Percentiles rank a stretch among this genome's conserved stretches.
Conservation (phyloP, 2,113 vertebrate genomes). For the Sitta europaea region DNA sequence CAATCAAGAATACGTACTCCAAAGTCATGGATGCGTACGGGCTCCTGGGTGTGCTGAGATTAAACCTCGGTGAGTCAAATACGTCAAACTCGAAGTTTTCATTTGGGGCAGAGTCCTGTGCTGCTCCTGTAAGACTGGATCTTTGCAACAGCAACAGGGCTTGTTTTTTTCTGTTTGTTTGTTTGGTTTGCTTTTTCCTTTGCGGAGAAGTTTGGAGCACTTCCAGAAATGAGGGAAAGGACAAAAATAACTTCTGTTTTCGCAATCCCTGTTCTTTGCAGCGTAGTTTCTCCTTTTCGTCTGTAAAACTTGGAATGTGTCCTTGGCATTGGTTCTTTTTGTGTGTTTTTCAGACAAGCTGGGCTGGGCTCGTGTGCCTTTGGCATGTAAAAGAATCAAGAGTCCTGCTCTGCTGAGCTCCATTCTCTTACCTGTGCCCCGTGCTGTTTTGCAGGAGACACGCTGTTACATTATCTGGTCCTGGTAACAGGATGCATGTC, state of each 20-base stretch:
- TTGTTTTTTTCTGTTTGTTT: neutral
- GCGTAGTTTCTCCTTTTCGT: neutral
- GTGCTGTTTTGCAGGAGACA: constrained; percentile 78
- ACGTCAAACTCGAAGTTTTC: neutral
- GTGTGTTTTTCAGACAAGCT: neutral
- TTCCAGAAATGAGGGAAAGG: neutral
- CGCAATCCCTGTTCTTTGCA: neutral
- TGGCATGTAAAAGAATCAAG: neutral
- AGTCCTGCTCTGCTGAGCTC: neutral
- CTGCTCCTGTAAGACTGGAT: neutral
- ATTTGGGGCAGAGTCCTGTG: neutral
- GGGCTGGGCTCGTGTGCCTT: neutral
- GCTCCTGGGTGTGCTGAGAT: constrained; percentile 89
- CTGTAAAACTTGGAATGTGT: neutral
- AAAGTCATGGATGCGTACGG: constrained; percentile 96
- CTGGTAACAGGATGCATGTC: constrained; percentile 96
- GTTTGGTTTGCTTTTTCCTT: neutral
- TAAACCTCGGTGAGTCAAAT: constrained; percentile 90
- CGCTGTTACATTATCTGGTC: constrained; percentile 91
- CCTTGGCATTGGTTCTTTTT: neutral
- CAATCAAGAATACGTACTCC: constrained; percentile 87
- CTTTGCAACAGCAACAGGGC: neutral
- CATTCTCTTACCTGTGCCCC: neutral
- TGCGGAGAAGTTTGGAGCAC: neutral
- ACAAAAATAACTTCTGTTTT: constrained; percentile 17